These are phyloP conservation scores for Rhinopomastus cyanomelas DNA, from an alignment of 2,113 vertebrate genomes.

Conservation along the genomic window DNA sequence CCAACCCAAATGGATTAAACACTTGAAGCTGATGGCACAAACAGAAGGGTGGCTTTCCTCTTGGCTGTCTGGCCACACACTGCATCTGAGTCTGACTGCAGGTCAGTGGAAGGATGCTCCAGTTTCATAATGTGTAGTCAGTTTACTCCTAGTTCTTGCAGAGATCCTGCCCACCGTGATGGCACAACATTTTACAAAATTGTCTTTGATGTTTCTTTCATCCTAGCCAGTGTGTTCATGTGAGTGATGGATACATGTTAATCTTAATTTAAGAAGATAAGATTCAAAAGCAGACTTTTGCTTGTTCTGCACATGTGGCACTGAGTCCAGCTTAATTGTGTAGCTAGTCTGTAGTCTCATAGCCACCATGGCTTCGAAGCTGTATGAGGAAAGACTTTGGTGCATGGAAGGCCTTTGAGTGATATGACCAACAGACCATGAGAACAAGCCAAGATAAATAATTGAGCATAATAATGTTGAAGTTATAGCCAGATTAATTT, in stretches of 20 bases:
- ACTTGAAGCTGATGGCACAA: conserved; percentile 3
- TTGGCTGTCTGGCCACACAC: not conserved
- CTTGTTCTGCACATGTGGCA: not conserved
- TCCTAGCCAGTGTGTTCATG: not conserved
- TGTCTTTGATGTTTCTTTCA: not conserved
- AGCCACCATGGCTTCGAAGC: not conserved
- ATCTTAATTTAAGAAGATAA: not conserved
- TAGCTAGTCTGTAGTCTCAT: rapidly evolving
- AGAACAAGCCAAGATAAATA: not conserved
- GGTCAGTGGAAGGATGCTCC: not conserved
- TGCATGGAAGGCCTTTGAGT: not conserved
- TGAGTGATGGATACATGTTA: not conserved
- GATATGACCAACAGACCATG: not conserved
- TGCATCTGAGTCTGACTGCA: not conserved
- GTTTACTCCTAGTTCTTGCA: not conserved
- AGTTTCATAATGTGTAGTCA: not conserved
- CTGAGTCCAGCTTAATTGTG: not conserved
- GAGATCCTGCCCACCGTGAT: not conserved
- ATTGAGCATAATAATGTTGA: not conserved
- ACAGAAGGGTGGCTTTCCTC: not conserved
- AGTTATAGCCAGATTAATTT: not conserved
- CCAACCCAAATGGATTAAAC: not conserved
- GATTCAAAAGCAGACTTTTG: not conserved
- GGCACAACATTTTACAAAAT: not conserved
- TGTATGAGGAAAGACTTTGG: not conserved